These are phyloP conservation scores for Masnerella sp. DNA, from an alignment of 2,888 invertebrate genomes.

Conservation along the genomic window DNA sequence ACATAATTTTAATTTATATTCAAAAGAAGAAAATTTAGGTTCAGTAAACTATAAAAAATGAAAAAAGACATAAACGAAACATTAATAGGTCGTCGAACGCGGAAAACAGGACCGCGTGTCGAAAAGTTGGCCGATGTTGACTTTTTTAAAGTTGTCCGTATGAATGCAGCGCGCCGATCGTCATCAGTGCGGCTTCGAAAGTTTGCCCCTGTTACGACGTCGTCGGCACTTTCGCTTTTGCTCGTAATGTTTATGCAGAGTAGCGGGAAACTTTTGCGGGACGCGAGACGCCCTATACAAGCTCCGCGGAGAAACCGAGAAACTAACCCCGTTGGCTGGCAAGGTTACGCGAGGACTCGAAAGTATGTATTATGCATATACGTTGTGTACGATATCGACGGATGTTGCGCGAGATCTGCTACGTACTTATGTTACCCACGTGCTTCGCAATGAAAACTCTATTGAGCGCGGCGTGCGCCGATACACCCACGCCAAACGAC, in stretches of 20 bases:
- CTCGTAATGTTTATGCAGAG: constrained; percentile 76
- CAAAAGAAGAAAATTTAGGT: too few species aligned
- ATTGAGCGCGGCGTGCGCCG: constrained; percentile 20
- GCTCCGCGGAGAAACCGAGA: constrained; percentile 56
- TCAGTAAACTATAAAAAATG: too few species aligned
- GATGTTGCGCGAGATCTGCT: constrained; percentile 47
- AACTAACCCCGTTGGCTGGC: constrained; percentile 47
- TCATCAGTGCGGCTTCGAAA: constrained; percentile 60
- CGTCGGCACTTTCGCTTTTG: constrained; percentile 75
- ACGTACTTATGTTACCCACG: constrained; percentile 40
- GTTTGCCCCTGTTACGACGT: constrained; percentile 65
- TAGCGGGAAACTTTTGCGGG: constrained; percentile 74
- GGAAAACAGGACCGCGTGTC: too few species aligned
- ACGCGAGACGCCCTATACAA: constrained; percentile 61
- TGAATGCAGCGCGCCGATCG: constrained; percentile 45
- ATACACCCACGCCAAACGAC: background rate
- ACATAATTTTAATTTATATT: too few species aligned
- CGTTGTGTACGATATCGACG: constrained; percentile 54
- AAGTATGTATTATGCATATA: constrained; percentile 61
- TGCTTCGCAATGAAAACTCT: constrained; percentile 46
- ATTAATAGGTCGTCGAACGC: too few species aligned
- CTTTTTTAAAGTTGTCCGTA: constrained; percentile 40
- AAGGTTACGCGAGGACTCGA: constrained; percentile 55
- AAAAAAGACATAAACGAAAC: too few species aligned
- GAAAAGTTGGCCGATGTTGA: constrained; percentile 24